A percentile compares a stretch with the other conserved stretches of the same genome.
phyloP scores from a whole-genome alignment of 2,888 invertebrate genomes.

The Erannis defoliaria region DNA sequence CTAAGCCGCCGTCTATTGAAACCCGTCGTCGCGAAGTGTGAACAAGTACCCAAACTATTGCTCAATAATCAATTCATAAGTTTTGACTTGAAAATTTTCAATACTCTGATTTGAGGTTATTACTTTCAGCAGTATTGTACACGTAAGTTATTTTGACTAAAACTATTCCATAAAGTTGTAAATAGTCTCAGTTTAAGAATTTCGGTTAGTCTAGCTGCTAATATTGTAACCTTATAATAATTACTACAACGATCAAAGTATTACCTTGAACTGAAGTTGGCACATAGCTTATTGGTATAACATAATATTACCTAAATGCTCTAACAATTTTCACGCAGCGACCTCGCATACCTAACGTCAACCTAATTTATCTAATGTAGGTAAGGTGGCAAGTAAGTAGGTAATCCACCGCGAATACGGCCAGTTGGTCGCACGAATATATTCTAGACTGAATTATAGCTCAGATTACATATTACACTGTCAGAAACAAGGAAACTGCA shows the following conservation, averaged over 20 bases:
- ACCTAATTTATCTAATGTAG: constrained; percentile 34
- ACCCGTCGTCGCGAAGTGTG: constrained; percentile 46
- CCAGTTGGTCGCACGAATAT: constrained; percentile 37
- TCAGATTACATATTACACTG: constrained; percentile 46
- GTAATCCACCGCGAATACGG: constrained; percentile 25
- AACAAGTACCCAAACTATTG: constrained; percentile 52
- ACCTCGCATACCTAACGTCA: constrained; percentile 28
- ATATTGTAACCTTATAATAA: constrained; percentile 4
- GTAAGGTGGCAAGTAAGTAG: constrained; percentile 24
- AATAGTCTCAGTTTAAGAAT: constrained; percentile 22
- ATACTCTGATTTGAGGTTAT: constrained; percentile 49
- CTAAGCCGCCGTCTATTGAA: no score
- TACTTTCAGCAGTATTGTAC: constrained; percentile 15
- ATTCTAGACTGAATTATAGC: constrained; percentile 43
- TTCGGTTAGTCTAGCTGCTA: background rate
- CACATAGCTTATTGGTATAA: constrained; percentile 6
- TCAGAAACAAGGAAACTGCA: constrained; percentile 47
- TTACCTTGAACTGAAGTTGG: constrained; percentile 8
- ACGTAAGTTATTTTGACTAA: background rate
- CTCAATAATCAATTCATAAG: constrained; percentile 54
- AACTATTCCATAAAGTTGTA: constrained; percentile 11
- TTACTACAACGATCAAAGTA: constrained; percentile 16
- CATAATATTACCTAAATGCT: constrained; percentile 18
- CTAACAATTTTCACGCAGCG: constrained; percentile 21
- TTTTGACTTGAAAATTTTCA: constrained; percentile 52